A percentile compares a stretch with the other conserved stretches of the same genome.
Conservation (phyloP, 2,888 invertebrate genomes). For the Teinopalpus imperialis region DNA sequence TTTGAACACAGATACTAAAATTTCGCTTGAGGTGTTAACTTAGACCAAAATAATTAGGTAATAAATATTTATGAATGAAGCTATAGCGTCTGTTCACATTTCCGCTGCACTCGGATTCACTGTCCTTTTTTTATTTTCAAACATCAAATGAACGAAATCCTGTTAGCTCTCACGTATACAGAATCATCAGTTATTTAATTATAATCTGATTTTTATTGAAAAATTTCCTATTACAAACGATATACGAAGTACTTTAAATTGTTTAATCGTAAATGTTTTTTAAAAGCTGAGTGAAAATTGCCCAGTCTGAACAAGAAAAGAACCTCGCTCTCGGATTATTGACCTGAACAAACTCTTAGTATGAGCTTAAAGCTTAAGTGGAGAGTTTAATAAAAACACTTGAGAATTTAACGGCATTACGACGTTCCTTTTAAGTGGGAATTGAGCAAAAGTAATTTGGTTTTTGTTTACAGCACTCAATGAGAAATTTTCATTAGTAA, state of each 20-base stretch:
- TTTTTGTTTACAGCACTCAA: slow-evolving; percentile 19
- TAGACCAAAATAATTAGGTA: slow-evolving; percentile 66
- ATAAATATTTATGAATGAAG: slow-evolving; percentile 77
- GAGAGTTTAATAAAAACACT: slow-evolving; percentile 26
- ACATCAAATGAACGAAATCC: slow-evolving; percentile 46
- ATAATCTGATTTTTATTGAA: slow-evolving; percentile 30
- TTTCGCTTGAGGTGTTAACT: slow-evolving; percentile 58
- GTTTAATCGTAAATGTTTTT: slow-evolving; percentile 23
- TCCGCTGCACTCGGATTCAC: slow-evolving; percentile 35
- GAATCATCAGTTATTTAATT: not conserved
- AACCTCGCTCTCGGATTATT: slow-evolving; percentile 26
- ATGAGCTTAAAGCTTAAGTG: slow-evolving; percentile 26
- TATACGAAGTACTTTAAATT: slow-evolving; percentile 17
- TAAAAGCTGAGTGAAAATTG: slow-evolving; percentile 20
- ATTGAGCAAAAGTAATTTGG: slow-evolving; percentile 22
- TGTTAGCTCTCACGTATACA: slow-evolving; percentile 30
- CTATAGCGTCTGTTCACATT: slow-evolving; percentile 53
- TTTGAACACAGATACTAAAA: slow-evolving; percentile 42
- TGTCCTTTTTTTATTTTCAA: slow-evolving; percentile 43
- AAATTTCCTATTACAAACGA: no score
- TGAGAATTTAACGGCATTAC: slow-evolving; percentile 27
- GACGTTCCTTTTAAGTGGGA: slow-evolving; percentile 21
- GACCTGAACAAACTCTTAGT: slow-evolving; percentile 25
- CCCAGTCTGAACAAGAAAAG: slow-evolving; percentile 21
- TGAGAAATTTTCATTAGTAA: slow-evolving; percentile 5